Percentiles rank a stretch among this genome's conserved stretches.
phyloP scores from a whole-genome alignment of 2,888 invertebrate genomes.

The Cancer borealis region DNA sequence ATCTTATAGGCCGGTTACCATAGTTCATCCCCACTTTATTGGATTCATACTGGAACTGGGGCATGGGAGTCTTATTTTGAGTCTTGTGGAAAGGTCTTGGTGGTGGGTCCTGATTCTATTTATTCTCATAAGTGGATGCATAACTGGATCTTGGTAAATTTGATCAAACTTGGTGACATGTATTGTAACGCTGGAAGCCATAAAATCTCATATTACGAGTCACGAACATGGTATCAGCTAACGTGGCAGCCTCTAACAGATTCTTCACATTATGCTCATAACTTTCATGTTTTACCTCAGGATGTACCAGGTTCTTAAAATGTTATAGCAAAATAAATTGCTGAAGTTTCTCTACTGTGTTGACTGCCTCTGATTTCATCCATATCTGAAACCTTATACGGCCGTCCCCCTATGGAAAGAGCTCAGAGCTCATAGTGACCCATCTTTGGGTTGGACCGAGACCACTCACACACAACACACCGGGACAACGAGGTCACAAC shows the following conservation, averaged over 20 bases:
- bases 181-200: background rate
- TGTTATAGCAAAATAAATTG: slow-evolving; percentile 12
- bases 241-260: background rate
- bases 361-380: background rate
- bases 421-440: too few species aligned
- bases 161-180: background rate
- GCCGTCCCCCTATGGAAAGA: too few species aligned
- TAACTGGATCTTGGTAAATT: background rate
- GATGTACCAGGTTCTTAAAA: background rate
- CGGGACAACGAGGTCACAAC: too few species aligned
- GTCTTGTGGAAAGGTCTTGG: background rate
- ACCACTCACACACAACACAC: too few species aligned
- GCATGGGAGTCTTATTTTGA: background rate
- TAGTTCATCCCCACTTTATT: too few species aligned
- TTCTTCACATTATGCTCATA: background rate
- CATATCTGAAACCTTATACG: background rate
- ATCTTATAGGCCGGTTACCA: background rate
- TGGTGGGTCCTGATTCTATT: background rate
- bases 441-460: too few species aligned
- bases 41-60: too few species aligned
- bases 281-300: slow-evolving; percentile 11
- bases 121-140: background rate
- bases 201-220: background rate
- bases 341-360: background rate
- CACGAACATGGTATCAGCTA: background rate